Evolutionary conservation across 2,113 vertebrate genomes (phyloP), one percentile per base, ranked within the genome.

Genomic region (Cromileptes altivelis): DNA sequence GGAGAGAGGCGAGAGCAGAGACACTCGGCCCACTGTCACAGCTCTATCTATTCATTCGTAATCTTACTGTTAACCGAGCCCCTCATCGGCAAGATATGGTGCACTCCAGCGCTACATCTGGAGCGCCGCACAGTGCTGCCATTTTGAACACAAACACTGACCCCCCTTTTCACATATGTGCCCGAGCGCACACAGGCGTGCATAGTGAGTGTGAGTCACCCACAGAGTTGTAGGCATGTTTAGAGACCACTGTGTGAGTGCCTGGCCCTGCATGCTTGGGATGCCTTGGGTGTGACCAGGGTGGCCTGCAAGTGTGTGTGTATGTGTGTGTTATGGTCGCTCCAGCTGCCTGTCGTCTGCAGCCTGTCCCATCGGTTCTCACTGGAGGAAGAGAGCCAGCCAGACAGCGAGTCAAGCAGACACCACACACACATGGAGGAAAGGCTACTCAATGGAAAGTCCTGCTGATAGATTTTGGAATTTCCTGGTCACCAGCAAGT

Each of bases 261-360:
- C 83, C 72, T 78, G 88, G 90, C 77, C 78, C 86, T 78, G 91
- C 93, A 68, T 95, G 92, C 89, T 69, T 92, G 83, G 82, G 89
- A 95, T 94, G 93, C 94, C 89, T 91, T 88, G 89, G 92, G 92
- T 93, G 92, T 91, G 93, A 91, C 93, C 89, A 64, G 82, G 79
- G 86, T 90, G 93, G 87, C 91, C 74, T 67, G n/a, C 27, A 64
- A 42, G 69, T 81, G 81, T 79, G 81, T 69, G 62, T 78, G 65
- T 79, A 75, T 80, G 78, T 61, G 75, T 75, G 75, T 78, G 4
- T 87, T 82, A 68, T 81, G 65, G 68, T 88, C 74, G 55, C 45
- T 81, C 83, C 92, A 92, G 92, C 89, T 92, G 93, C 75, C 70
- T 86, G 89, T 88, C 79, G 81, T 91, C 82, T 90, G 75, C 70